Evolutionary conservation across 2,888 invertebrate genomes (phyloP).

Genomic region (Melanargia galathea): DNA sequence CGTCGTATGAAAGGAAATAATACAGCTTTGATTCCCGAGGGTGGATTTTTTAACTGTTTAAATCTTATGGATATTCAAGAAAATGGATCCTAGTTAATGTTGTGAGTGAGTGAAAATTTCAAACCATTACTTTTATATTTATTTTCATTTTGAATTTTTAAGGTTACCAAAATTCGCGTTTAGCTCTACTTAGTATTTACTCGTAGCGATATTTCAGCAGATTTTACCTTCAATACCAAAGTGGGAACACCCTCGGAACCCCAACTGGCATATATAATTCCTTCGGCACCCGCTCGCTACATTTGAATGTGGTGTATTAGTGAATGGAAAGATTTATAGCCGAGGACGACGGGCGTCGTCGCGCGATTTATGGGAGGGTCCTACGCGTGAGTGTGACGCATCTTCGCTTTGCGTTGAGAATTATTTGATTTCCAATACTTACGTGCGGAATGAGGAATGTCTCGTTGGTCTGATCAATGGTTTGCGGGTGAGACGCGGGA

Average conservation of each 20-base stretch:
- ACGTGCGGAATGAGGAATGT: constrained; percentile 24
- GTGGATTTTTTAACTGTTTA: too few species aligned
- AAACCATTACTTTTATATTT: too few species aligned
- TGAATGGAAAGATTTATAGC: constrained; percentile 74
- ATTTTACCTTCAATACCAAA: too few species aligned
- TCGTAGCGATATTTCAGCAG: too few species aligned
- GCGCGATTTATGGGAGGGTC: constrained; percentile 62
- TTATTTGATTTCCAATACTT: constrained; percentile 36
- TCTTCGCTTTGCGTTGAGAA: constrained; percentile 34
- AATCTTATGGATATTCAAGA: too few species aligned
- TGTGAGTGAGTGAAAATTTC: too few species aligned
- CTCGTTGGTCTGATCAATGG: constrained; percentile 15
- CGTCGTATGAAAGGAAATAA: background rate
- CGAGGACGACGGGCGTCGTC: constrained; percentile 57
- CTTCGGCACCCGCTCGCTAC: constrained; percentile 48
- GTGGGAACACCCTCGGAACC: constrained; percentile 18
- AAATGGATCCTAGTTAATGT: too few species aligned
- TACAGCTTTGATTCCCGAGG: background rate
- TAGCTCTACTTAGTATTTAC: too few species aligned
- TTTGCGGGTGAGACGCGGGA: background rate
- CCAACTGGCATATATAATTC: constrained; percentile 34
- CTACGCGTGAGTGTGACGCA: constrained; percentile 44
- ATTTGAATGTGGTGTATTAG: constrained; percentile 78
- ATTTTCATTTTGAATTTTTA: too few species aligned
- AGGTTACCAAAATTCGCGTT: too few species aligned